Conservation (phyloP, 1,140 invertebrate species). For the Microvelia longipes region DNA sequence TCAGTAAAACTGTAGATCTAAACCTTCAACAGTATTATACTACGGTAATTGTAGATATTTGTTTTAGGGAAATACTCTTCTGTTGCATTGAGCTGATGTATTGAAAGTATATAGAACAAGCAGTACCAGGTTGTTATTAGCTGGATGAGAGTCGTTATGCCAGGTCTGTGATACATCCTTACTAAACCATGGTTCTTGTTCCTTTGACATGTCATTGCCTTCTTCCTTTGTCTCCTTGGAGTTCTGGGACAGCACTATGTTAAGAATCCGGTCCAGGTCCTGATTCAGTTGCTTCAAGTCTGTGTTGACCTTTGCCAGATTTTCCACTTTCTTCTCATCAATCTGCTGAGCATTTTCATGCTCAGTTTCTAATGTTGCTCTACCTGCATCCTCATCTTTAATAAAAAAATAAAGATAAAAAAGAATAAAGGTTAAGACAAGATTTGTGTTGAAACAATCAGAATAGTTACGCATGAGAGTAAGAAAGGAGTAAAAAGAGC, state of each 20-base stretch:
- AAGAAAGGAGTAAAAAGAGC: background rate
- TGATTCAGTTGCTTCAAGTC: background rate
- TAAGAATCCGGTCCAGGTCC: background rate
- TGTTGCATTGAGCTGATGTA: no score
- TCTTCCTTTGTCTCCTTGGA: background rate
- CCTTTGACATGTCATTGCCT: background rate
- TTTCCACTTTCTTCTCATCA: background rate
- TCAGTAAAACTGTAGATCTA: no score
- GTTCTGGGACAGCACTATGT: background rate
- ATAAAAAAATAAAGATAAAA: background rate
- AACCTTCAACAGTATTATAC: no score
- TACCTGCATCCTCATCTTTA: background rate
- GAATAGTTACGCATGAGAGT: background rate
- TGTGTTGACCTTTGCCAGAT: background rate
- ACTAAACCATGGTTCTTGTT: constrained; percentile 5
- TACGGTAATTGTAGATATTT: no score
- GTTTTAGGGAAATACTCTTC: no score
- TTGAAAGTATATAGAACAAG: no score
- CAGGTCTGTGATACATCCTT: background rate
- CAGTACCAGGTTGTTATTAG: no score
- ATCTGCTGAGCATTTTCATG: background rate
- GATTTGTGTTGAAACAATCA: background rate
- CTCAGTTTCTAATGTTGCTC: background rate
- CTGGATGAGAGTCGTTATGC: background rate
- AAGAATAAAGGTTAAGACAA: background rate